Conservation (phyloP, 2,888 invertebrate genomes). For the Thecophora atra region DNA sequence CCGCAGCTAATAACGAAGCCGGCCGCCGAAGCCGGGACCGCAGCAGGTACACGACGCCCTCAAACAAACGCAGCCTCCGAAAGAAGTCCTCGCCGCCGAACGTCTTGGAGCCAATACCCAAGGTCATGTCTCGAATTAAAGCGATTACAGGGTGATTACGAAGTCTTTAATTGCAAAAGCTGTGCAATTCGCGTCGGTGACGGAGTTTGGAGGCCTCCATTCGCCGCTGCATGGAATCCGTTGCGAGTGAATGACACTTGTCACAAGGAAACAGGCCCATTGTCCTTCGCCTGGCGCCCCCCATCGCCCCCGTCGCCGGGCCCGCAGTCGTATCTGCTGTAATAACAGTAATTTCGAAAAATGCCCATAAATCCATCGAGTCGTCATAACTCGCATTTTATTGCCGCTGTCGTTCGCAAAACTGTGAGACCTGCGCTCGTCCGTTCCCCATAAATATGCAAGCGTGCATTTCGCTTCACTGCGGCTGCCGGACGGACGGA, state of each 20-base stretch:
- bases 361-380: constrained; percentile 60
- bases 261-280: no score
- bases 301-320: background rate
- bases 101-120: no score
- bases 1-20: constrained; percentile 11
- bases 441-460: constrained; percentile 59
- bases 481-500: constrained; percentile 5
- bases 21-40: constrained; percentile 24
- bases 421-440: constrained; percentile 37
- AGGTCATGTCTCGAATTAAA: no score
- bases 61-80: no score
- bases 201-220: no score
- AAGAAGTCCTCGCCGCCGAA: no score
- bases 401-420: constrained; percentile 40
- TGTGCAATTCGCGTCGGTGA: no score
- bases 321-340: constrained; percentile 41
- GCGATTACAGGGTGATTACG: no score
- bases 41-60: no score
- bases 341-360: constrained; percentile 61
- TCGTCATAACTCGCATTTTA: constrained; percentile 64
- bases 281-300: background rate
- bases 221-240: no score
- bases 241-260: no score
- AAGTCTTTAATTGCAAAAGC: no score
- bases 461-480: constrained; percentile 52